phyloP scores from a whole-genome alignment of 2,113 vertebrate genomes.

The Dasypus novemcinctus region DNA sequence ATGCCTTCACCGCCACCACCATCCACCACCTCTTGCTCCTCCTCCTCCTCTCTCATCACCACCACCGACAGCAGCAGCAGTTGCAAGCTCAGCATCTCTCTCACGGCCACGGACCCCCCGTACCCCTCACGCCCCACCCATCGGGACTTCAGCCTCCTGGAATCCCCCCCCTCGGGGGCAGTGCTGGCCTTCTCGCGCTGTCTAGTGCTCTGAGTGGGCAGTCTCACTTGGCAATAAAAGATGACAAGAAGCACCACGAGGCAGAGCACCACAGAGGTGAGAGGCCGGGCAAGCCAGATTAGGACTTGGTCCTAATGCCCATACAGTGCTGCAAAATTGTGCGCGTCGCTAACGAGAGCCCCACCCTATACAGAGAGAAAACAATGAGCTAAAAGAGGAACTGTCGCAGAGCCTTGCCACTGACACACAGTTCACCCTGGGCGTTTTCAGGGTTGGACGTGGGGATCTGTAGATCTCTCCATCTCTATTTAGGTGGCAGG shows the following conservation, averaged over 20 bases:
- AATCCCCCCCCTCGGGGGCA: constrained; percentile 91
- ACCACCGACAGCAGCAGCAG: constrained; percentile 87
- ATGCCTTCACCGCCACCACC: not conserved
- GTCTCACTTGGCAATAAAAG: constrained; percentile 94
- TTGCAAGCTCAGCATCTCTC: constrained; percentile 93
- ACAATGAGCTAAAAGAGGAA: constrained; percentile 77
- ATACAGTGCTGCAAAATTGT: constrained; percentile 76
- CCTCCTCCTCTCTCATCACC: not conserved
- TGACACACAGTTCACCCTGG: constrained; percentile 79
- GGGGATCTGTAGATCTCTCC: constrained; percentile 77
- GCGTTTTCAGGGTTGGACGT: constrained; percentile 78
- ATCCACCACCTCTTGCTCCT: constrained; percentile 55
- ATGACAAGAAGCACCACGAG: constrained; percentile 96
- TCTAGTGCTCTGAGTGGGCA: constrained; percentile 93
- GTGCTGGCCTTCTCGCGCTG: constrained; percentile 94
- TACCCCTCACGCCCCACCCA: constrained; percentile 95
- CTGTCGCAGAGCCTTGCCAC: constrained; percentile 75
- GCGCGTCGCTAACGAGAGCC: constrained; percentile 80
- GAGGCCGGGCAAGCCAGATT: constrained; percentile 88
- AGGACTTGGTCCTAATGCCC: constrained; percentile 80
- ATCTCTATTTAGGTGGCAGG: constrained; percentile 78
- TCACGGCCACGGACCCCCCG: constrained; percentile 93
- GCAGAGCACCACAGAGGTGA: constrained; percentile 97
- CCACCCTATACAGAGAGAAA: constrained; percentile 77
- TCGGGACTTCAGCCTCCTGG: constrained; percentile 93